Base-by-base conservation (phyloP, 2,113 vertebrate genomes). In the Ariopsis seemanni region DNA sequence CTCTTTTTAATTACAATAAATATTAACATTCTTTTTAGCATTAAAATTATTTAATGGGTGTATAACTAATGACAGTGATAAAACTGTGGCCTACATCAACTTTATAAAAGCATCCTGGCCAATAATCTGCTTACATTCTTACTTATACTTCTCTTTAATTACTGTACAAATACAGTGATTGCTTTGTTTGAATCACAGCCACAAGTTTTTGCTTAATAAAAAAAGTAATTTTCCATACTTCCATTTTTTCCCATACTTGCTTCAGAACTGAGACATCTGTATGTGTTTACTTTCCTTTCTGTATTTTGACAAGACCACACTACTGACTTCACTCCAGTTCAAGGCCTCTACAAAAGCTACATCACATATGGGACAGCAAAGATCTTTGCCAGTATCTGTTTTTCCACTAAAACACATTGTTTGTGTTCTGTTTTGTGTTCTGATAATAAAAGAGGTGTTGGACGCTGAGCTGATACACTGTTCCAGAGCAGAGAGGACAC, bases 1-100 rank as follows among this genome's bases (percentile, higher is more conserved):
- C 86, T 62, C 18, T 83, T 90, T 60, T 57, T 89, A 92, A 94
- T 93, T 92, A 92, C 93, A 95, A 93, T 94, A 95, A 95, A 94
- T 93, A 94, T 80, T 34, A 83, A 90, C 18, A 88, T 87, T 86
- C 79, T 83, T 83, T 87, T 86, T 86, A 30, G 81, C 84, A 89
- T 83, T 85, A 62, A 30, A 67, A 71, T 53, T 85, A 90, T 89
- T 85, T 86, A 90, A 62, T 86, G 65, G 63, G 55, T 62, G 83
- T 89, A 17, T 88, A 82, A 86, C 88, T 89, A 83, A 89, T n/a
- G 86, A 90, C 86, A 89, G 60, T 88, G 57, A 89, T 62, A 83
- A 85, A 85, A 86, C 84, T 55, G 86, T 82, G 84, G 88, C 79
- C 88, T 86, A 80, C 62, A 82, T 89, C 86, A 88, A 90, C 90